Conservation (phyloP, 2,888 invertebrate genomes). For the Orthosia incerta region DNA sequence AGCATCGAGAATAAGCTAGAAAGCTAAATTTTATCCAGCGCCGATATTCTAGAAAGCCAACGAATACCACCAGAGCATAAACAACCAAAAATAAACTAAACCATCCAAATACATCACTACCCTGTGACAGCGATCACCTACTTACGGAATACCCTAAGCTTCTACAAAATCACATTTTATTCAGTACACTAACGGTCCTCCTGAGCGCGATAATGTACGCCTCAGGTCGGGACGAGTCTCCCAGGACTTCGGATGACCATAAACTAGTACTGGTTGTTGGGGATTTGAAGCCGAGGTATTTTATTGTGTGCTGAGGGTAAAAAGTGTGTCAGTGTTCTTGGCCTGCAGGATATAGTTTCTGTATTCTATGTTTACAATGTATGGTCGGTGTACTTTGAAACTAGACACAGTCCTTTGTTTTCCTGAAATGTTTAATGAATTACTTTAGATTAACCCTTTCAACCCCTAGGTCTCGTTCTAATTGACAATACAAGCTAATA, state of each 20-base stretch:
- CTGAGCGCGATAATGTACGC: constrained; percentile 58
- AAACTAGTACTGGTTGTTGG: constrained; percentile 57
- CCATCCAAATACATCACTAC: background rate
- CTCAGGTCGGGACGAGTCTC: constrained; percentile 56
- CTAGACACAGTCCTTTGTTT: too few relatives aligned
- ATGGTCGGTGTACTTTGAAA: too few relatives aligned
- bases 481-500: too few relatives aligned
- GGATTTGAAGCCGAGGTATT: constrained; percentile 56
- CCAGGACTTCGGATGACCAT: constrained; percentile 62
- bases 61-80: background rate
- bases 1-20: too few relatives aligned
- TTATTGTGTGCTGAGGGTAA: constrained; percentile 42
- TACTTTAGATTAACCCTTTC: too few relatives aligned
- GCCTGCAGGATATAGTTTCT: too few relatives aligned
- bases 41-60: too few relatives aligned
- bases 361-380: too few relatives aligned
- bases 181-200: constrained; percentile 53
- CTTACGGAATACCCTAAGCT: constrained; percentile 38
- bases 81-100: constrained; percentile 11
- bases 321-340: constrained; percentile 50
- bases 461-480: too few relatives aligned
- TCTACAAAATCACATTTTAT: constrained; percentile 61
- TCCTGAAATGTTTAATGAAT: too few relatives aligned
- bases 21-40: too few relatives aligned
- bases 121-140: constrained; percentile 42